phyloP scores from a whole-genome alignment of 37 sponge, comb jelly and placozoan species.

The Chondrosia reniformis region DNA sequence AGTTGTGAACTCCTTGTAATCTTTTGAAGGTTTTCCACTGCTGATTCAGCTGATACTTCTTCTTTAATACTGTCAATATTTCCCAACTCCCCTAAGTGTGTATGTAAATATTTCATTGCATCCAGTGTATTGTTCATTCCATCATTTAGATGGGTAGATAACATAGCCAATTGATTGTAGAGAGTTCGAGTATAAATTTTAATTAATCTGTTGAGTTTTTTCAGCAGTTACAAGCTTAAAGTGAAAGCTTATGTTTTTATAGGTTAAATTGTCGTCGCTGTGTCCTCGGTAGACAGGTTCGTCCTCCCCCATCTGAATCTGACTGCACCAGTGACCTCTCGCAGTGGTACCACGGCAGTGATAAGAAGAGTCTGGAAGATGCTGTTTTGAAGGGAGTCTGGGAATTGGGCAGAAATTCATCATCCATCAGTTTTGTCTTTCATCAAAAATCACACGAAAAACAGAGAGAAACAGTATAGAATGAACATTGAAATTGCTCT shows the following conservation, averaged over 20 bases:
- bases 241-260: not conserved
- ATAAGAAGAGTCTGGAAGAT: slow-evolving; percentile 69
- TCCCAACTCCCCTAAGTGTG: too few species aligned
- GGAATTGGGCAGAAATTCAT: slow-evolving; percentile 38
- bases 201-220: not conserved
- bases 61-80: too few species aligned
- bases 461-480: slow-evolving; percentile 55
- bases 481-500: not conserved
- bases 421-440: slow-evolving; percentile 73
- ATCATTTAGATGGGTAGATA: too few species aligned
- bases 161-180: too few species aligned
- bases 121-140: too few species aligned
- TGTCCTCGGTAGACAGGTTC: slow-evolving; percentile 68
- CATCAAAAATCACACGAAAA: slow-evolving; percentile 82
- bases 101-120: too few species aligned
- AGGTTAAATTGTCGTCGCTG: slow-evolving; percentile 85
- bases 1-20: too few species aligned
- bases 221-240: not conserved
- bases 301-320: slow-evolving; percentile 65
- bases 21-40: too few species aligned
- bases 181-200: too few species aligned
- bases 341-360: slow-evolving; percentile 82
- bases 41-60: too few species aligned
- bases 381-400: slow-evolving; percentile 61
- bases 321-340: slow-evolving; percentile 75